These are phyloP conservation scores for Andricus grossulariae DNA, from an alignment of 1,140 invertebrate species.

Conservation along the genomic window DNA sequence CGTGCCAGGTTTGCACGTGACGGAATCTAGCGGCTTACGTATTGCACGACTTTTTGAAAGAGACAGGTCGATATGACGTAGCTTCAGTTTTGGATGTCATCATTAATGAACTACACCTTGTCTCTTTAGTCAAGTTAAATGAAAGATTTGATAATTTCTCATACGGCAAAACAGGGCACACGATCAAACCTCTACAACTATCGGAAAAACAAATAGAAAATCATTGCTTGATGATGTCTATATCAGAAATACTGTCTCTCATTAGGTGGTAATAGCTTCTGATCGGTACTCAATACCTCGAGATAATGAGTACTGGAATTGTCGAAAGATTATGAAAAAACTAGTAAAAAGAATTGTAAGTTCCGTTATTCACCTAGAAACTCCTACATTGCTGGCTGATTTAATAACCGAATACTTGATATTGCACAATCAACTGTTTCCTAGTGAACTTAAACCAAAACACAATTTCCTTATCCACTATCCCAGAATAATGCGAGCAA, in stretches of 20 bases:
- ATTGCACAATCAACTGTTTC: not conserved
- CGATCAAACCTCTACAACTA: no score
- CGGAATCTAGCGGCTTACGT: no score
- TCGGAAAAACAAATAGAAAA: constrained; percentile 19
- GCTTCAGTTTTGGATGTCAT: no score
- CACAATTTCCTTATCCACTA: not conserved
- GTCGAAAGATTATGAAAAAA: not conserved
- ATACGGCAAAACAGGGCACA: no score
- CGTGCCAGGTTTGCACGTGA: no score
- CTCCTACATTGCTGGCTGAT: not conserved
- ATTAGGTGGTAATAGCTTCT: no score
- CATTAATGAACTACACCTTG: no score
- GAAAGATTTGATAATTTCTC: no score
- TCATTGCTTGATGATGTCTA: not conserved
- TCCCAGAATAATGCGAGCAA: not conserved
- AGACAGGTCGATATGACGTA: no score
- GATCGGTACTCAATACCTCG: not conserved
- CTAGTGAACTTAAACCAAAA: not conserved
- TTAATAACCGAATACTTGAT: not conserved
- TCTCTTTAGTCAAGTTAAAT: no score
- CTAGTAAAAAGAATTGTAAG: not conserved
- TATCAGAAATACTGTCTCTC: no score
- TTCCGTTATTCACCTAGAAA: not conserved
- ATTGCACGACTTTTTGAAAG: no score
- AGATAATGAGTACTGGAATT: not conserved